These are phyloP conservation scores for Euclidia mi DNA, from an alignment of 2,888 invertebrate species.

Conservation along the genomic window DNA sequence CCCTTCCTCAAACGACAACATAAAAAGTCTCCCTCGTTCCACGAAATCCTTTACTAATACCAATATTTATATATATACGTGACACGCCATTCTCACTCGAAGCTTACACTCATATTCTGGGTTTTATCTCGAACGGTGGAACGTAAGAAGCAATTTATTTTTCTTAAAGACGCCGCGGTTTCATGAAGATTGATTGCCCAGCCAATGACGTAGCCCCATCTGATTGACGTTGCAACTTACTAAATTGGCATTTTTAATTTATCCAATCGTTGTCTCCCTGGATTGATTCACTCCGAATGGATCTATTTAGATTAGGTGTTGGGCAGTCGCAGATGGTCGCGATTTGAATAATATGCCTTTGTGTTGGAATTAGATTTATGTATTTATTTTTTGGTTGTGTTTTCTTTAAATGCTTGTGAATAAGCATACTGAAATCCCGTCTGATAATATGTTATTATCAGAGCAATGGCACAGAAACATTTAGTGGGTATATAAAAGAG, in stretches of 20 bases:
- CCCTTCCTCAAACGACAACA: conserved; percentile 16
- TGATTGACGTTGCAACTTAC: conserved; percentile 87
- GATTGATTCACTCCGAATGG: conserved; percentile 64
- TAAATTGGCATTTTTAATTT: conserved; percentile 85
- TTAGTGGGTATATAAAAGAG: too few species aligned
- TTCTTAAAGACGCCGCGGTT: conserved; percentile 76
- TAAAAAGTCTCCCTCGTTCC: conserved; percentile 11
- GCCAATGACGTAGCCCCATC: conserved; percentile 73
- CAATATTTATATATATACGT: conserved; percentile 57
- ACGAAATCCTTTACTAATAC: conserved; percentile 33
- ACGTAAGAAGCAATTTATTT: conserved; percentile 80
- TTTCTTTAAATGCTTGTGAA: too few species aligned
- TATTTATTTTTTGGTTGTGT: too few species aligned
- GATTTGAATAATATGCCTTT: conserved; percentile 10
- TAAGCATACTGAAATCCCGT: too few species aligned
- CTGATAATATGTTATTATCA: too few species aligned
- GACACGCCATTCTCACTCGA: conserved; percentile 53
- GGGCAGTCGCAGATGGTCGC: conserved; percentile 10
- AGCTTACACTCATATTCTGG: conserved; percentile 59
- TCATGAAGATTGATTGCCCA: conserved; percentile 84
- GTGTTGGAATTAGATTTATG: too few species aligned
- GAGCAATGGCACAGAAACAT: too few species aligned
- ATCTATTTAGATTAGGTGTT: conserved; percentile 32
- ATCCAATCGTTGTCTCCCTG: conserved; percentile 68
- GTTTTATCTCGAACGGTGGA: conserved; percentile 67